A percentile compares a stretch with the other conserved stretches of the same genome.
Conservation (phyloP, 2,113 vertebrate species). For the Terrapene triunguis region DNA sequence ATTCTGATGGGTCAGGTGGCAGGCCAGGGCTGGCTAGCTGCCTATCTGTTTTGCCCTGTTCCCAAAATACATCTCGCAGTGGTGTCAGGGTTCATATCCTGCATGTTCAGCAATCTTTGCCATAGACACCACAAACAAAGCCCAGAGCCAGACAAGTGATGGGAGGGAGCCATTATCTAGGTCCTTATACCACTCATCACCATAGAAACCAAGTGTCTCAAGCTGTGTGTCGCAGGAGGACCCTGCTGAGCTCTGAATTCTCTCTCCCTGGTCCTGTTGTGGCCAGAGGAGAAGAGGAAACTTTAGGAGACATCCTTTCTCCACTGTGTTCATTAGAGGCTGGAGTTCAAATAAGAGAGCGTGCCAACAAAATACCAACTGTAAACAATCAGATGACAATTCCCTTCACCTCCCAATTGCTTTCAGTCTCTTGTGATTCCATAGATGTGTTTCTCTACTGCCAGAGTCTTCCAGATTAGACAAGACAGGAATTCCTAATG, state of each 20-base stretch:
- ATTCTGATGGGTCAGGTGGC: neutral
- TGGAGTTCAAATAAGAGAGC: slow-evolving; percentile 4
- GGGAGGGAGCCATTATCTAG: neutral
- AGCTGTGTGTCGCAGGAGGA: neutral
- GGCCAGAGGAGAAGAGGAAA: slow-evolving; percentile 4
- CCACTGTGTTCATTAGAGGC: slow-evolving; percentile 12
- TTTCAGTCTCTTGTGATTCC: neutral
- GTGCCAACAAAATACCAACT: neutral
- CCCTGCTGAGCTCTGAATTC: neutral
- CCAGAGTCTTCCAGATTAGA: neutral
- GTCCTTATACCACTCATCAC: neutral
- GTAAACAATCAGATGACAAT: neutral
- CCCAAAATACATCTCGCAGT: neutral
- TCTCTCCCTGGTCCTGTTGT: neutral
- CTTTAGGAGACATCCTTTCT: neutral
- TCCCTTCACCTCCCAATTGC: neutral
- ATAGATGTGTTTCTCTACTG: neutral
- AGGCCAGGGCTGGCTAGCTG: neutral
- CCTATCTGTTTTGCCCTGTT: neutral
- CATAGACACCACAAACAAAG: neutral
- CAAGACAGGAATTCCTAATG: neutral
- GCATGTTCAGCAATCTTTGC: neutral
- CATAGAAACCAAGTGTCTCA: neutral
- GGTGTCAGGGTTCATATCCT: neutral
- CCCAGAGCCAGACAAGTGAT: neutral